Conservation (phyloP, 1,140 invertebrate genomes). For the Drosophila lacertosa region DNA sequence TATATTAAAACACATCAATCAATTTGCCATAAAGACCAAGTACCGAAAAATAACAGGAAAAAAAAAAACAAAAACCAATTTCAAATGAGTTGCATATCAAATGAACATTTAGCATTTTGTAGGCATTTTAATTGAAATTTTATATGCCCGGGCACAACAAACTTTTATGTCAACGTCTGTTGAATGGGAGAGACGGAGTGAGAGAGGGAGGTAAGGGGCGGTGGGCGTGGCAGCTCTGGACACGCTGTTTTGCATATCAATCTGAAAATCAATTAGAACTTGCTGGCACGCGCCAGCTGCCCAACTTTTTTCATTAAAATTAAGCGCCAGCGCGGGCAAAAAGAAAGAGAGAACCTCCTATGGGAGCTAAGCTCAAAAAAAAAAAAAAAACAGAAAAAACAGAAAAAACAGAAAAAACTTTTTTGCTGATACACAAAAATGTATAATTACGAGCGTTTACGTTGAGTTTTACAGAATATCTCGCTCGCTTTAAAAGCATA, state of each 20-base stretch:
- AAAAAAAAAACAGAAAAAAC: conserved; percentile 52
- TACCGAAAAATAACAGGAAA: not conserved
- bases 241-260: conserved; percentile 56
- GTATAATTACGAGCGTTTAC: conserved; percentile 53
- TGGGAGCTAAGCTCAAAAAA: conserved; percentile 35
- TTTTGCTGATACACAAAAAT: conserved; percentile 39
- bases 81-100: conserved; percentile 43
- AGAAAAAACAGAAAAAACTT: no score
- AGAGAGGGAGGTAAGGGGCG: no score
- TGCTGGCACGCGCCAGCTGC: conserved; percentile 44
- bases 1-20: not conserved
- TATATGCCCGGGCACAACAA: conserved; percentile 29
- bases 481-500: conserved; percentile 20
- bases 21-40: conserved; percentile 2
- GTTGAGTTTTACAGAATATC: conserved; percentile 7
- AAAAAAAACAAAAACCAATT: conserved; percentile 23
- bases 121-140: conserved; percentile 56
- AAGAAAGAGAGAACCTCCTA: conserved; percentile 12
- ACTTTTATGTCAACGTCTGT: conserved; percentile 32
- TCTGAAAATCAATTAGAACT: conserved; percentile 59
- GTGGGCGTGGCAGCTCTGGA: conserved; percentile 7
- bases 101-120: conserved; percentile 42
- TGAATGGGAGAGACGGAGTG: conserved; percentile 1
- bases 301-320: conserved; percentile 58
- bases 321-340: conserved; percentile 23